Evolutionary conservation across 2,888 invertebrate genomes (phyloP).

Genomic region (Lepeophtheirus nordmannii): DNA sequence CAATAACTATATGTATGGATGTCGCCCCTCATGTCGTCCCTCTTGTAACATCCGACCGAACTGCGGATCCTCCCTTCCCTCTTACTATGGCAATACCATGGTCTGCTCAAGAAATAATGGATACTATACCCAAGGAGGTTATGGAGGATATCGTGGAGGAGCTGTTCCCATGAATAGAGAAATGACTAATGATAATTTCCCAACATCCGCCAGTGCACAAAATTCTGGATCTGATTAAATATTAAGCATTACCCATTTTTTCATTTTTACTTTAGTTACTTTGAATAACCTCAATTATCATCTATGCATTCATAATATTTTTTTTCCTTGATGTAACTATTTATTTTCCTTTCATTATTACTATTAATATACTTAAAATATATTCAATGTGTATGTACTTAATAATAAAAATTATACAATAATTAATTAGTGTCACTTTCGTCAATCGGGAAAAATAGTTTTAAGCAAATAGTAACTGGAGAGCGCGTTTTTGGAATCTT

Average conservation of each 20-base stretch:
- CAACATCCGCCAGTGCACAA: neutral
- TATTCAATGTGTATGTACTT: neutral
- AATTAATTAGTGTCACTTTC: neutral
- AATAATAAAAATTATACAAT: neutral
- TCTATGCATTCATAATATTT: too few species aligned
- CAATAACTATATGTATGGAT: neutral
- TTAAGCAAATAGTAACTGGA: neutral
- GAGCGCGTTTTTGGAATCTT: neutral
- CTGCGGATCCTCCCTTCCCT: constrained; percentile 1
- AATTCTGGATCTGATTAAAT: neutral
- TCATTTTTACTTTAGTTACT: too few species aligned
- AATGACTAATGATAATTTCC: neutral
- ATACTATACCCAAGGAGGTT: neutral
- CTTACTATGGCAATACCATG: constrained; percentile 13
- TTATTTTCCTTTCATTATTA: neutral
- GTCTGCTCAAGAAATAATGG: constrained; percentile 1
- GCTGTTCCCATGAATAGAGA: neutral
- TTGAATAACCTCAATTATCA: too few species aligned
- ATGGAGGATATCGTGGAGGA: neutral
- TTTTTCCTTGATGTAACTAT: neutral
- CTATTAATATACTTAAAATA: neutral
- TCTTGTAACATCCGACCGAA: constrained; percentile 8
- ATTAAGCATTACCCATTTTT: neutral
- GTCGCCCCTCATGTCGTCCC: constrained; percentile 8
- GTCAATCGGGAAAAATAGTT: neutral